Evolutionary conservation across 2,888 invertebrate species (phyloP).

Genomic region (Penaeus monodon): DNA sequence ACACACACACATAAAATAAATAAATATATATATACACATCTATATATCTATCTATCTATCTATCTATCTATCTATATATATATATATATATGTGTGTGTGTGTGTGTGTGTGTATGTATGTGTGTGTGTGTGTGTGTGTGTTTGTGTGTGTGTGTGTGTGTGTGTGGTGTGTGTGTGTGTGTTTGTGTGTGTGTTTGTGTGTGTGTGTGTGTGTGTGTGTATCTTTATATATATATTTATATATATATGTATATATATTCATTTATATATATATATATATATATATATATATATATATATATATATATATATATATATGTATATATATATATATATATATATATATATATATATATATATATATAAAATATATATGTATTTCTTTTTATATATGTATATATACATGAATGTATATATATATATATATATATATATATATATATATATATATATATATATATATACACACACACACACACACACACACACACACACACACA

Average conservation of each 20-base stretch:
- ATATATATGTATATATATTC: neutral
- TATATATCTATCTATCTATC: neutral
- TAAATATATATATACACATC: neutral
- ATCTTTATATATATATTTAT: too few species aligned
- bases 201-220: too few species aligned
- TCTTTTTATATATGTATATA: too few species aligned
- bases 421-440: neutral
- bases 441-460: too few species aligned
- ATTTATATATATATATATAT: neutral
- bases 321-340: too few species aligned
- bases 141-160: too few species aligned
- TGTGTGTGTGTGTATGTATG: neutral
- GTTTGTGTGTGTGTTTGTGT: too few species aligned
- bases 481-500: neutral
- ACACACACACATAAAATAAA: constrained; percentile 9
- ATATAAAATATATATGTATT: too few species aligned
- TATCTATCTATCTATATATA: neutral
- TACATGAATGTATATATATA: neutral
- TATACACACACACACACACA: neutral
- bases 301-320: too few species aligned
- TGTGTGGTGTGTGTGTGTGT: too few species aligned
- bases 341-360: too few species aligned
- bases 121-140: too few species aligned
- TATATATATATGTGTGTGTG: neutral
- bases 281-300: constrained; percentile 1